These are phyloP conservation scores for Papilio helenus DNA, from an alignment of 1,140 invertebrate genomes.

Conservation along the genomic window DNA sequence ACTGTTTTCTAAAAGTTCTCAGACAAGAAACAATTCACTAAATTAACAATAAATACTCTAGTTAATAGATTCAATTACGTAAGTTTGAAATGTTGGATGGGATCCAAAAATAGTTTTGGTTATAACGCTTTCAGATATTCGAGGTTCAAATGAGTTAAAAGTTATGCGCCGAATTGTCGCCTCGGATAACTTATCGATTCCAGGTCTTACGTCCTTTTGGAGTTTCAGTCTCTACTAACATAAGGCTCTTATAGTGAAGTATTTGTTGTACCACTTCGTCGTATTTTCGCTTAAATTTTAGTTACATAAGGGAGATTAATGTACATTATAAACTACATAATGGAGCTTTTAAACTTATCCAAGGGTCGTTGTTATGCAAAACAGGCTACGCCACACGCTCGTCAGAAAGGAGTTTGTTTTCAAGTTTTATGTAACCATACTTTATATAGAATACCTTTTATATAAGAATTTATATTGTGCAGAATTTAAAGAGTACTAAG, in stretches of 20 bases:
- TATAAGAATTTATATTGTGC: too few relatives aligned
- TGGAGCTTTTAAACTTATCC: background rate
- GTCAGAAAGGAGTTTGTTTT: background rate
- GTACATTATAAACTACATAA: background rate
- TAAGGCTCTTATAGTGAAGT: too few relatives aligned
- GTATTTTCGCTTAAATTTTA: background rate
- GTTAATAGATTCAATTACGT: background rate
- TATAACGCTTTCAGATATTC: background rate
- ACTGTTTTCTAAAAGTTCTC: background rate
- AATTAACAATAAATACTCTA: background rate
- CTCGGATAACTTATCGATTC: background rate
- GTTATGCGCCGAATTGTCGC: background rate
- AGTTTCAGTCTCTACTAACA: background rate
- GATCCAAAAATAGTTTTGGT: constrained; percentile 5
- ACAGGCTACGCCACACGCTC: background rate
- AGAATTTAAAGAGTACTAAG: too few relatives aligned
- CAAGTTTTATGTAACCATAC: too few relatives aligned
- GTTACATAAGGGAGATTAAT: background rate
- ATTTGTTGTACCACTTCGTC: background rate
- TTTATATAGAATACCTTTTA: too few relatives aligned
- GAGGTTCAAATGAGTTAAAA: background rate
- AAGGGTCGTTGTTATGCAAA: background rate
- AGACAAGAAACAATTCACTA: background rate
- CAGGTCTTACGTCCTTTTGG: background rate
- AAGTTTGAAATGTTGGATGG: background rate